Conservation (phyloP, 2,888 invertebrate species). For the Nymphalis urticae region DNA sequence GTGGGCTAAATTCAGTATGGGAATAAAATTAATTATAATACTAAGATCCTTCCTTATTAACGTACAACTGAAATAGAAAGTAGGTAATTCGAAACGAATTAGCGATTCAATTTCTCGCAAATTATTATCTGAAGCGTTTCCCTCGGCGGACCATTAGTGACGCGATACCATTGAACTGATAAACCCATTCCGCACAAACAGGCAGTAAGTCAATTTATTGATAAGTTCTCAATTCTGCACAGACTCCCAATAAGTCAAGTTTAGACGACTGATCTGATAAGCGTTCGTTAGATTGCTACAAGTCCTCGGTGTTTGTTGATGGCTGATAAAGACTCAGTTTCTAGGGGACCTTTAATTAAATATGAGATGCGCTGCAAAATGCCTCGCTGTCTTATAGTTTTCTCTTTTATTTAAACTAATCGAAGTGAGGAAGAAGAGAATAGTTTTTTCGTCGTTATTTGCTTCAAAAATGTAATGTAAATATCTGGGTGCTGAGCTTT, state of each 20-base stretch:
- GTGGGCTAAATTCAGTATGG: too few species aligned
- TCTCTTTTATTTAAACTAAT: background rate
- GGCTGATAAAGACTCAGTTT: slow-evolving; percentile 3
- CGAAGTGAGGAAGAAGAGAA: too few species aligned
- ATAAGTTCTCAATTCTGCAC: slow-evolving; percentile 14
- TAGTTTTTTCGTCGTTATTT: too few species aligned
- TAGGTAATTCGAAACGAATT: background rate
- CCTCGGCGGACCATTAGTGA: background rate
- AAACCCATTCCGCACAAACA: slow-evolving; percentile 3
- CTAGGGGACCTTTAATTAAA: slow-evolving; percentile 10
- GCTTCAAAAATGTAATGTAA: too few species aligned
- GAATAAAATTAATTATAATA: background rate
- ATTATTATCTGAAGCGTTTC: slow-evolving; percentile 1
- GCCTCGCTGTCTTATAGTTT: background rate
- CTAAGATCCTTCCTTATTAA: background rate
- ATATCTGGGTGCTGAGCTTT: too few species aligned
- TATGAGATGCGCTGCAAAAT: slow-evolving; percentile 11
- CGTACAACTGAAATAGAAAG: slow-evolving; percentile 3
- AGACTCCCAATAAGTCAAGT: slow-evolving; percentile 8
- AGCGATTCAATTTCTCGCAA: background rate
- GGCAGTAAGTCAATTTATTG: slow-evolving; percentile 23
- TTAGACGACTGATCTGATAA: slow-evolving; percentile 17
- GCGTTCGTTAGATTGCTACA: slow-evolving; percentile 18
- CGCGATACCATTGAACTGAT: slow-evolving; percentile 21
- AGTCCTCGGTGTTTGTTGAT: slow-evolving; percentile 10